A percentile compares a stretch with the other conserved stretches of the same genome.
phyloP scores from a whole-genome alignment of 2,113 vertebrate species.

The Equus przewalskii region DNA sequence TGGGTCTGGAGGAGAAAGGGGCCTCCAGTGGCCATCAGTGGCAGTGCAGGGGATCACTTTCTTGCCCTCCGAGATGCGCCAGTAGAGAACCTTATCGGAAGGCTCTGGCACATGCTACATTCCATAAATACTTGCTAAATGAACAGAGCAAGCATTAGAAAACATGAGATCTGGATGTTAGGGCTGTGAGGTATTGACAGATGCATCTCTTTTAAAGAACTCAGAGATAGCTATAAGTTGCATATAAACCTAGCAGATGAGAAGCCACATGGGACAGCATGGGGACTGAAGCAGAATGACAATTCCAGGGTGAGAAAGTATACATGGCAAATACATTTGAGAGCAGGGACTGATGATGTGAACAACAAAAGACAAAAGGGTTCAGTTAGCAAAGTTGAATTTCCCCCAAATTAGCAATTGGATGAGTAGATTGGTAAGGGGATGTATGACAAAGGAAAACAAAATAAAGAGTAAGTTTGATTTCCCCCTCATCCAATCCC shows the following conservation, averaged over 20 bases:
- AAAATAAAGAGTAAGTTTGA: background rate
- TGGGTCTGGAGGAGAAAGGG: background rate
- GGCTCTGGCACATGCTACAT: too few species aligned
- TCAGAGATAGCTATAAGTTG: background rate
- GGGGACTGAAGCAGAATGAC: background rate
- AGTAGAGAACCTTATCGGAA: background rate
- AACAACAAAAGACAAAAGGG: background rate
- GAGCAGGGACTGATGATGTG: background rate
- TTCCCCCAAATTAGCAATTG: background rate
- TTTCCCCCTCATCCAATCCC: background rate
- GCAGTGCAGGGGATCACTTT: background rate
- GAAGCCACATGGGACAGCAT: background rate
- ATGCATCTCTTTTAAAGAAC: background rate
- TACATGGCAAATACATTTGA: background rate
- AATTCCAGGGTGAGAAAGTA: background rate
- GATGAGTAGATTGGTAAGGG: background rate
- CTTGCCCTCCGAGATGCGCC: background rate
- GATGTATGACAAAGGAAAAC: background rate
- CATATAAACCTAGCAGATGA: background rate
- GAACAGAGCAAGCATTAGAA: background rate
- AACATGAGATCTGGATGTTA: background rate
- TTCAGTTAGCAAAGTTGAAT: background rate
- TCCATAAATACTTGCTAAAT: background rate
- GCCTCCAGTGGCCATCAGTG: too few species aligned
- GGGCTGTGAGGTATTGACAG: background rate